Evolutionary conservation across 2,797 vertebrate genomes (phyloP).

Genomic region (Uromys caudimaculatus): DNA sequence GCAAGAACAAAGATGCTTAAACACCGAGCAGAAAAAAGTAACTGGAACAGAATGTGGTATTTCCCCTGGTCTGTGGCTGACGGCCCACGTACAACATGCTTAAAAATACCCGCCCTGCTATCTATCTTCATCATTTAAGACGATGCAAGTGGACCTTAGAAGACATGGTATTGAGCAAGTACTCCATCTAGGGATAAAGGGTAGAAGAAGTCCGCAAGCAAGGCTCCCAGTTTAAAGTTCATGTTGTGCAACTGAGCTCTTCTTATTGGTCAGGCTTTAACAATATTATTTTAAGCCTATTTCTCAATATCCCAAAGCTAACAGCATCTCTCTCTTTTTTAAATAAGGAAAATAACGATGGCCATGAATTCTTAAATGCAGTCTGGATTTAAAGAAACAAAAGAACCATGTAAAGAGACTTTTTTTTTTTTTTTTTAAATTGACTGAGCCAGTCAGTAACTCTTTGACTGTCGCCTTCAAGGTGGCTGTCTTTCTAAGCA

Average conservation of each 20-base stretch:
- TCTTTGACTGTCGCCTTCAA: neutral
- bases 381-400: slow-evolving; percentile 38
- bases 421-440: neutral
- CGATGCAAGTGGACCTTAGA: slow-evolving; percentile 82
- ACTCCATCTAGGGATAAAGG: slow-evolving; percentile 24
- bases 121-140: slow-evolving; percentile 78
- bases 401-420: slow-evolving; percentile 44
- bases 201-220: neutral
- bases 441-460: neutral
- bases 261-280: slow-evolving; percentile 39
- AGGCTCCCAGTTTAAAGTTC: slow-evolving; percentile 1
- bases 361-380: slow-evolving; percentile 25
- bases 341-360: slow-evolving; percentile 3
- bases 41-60: slow-evolving; percentile 83
- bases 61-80: slow-evolving; percentile 83
- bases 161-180: slow-evolving; percentile 9
- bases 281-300: slow-evolving; percentile 41
- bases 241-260: neutral
- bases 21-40: slow-evolving; percentile 79
- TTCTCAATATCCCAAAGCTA: slow-evolving; percentile 37
- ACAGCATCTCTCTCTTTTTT: neutral
- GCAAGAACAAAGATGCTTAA: slow-evolving; percentile 78
- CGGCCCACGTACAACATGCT: slow-evolving; percentile 83
- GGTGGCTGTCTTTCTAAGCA: slow-evolving; percentile 29
- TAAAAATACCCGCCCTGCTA: slow-evolving; percentile 78